Percentiles rank a stretch among this genome's conserved stretches.
Evolutionary conservation across 1,140 invertebrate genomes (phyloP).

Genomic region (Trachelipus rathkii): DNA sequence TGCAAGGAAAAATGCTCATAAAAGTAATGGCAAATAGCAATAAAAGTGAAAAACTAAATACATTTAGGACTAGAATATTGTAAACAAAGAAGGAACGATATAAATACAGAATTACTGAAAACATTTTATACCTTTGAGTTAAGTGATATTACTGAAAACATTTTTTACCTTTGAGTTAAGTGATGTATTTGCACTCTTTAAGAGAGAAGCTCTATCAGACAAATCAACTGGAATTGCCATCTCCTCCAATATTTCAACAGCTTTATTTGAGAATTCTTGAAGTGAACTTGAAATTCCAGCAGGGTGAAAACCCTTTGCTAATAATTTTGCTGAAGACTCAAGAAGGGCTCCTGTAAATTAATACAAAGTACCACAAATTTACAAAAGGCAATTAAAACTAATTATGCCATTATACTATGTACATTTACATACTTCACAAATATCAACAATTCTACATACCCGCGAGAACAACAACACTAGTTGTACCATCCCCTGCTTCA

Average conservation of each 20-base stretch:
- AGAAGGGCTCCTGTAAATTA: constrained; percentile 83
- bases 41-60: constrained; percentile 22
- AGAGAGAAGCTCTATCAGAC: constrained; percentile 75
- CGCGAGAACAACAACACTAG: constrained; percentile 55
- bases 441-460: constrained; percentile 24
- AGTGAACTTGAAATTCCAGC: constrained; percentile 96
- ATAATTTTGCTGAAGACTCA: constrained; percentile 87
- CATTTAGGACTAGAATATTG: constrained; percentile 17
- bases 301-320: constrained; percentile 94
- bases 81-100: constrained; percentile 28
- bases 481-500: constrained; percentile 98
- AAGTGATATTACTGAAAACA: no score
- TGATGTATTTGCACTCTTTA: constrained; percentile 94
- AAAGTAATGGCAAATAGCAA: constrained; percentile 1
- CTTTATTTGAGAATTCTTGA: constrained; percentile 78
- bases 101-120: constrained; percentile 22
- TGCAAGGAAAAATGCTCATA: background rate
- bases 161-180: constrained; percentile 89
- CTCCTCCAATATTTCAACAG: constrained; percentile 76
- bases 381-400: background rate
- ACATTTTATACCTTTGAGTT: no score
- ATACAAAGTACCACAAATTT: background rate
- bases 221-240: constrained; percentile 87
- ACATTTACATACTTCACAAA: background rate
- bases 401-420: no score